Evolutionary conservation across 2,113 vertebrate genomes (phyloP), one percentile per base, ranked within the genome.

Genomic region (Eretmochelys imbricata): DNA sequence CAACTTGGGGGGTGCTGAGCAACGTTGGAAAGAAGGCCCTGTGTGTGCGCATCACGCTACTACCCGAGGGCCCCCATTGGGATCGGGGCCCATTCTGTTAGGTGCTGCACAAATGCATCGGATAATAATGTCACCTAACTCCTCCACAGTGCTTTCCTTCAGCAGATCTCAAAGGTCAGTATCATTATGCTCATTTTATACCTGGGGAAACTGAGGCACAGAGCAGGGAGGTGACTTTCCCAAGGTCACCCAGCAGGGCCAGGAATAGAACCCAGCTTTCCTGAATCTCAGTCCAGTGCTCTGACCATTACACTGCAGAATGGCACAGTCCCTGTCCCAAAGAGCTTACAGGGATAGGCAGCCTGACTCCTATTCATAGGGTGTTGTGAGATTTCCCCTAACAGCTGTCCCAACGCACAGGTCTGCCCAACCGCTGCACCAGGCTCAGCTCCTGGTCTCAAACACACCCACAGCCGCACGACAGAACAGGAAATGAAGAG

Each of bases 401-500:
- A 69, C 17, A 17, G 62, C 62, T 69, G 62, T n/a, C 62, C 62
- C 62, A 65, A 31, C 2, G 8, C 62, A 69, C 62, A 72, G 9
- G 20, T 20, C 65, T 72, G 65, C 19, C 65, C n/a, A 38, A 27
- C 6, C 7, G 5, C 22, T 16, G 75, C 38, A 48, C 22, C 25
- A 48, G 25, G 2, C 89, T 86, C 72, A 38, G 49, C 46, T 83
- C 87, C 83, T 8, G 1, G 13, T 91, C 88, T 9, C 94, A 93
- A 80, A 1, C 84, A 85, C 1, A 7, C 55, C 51, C 91, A 82
- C 10, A 25, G 8, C 4, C 93, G 42, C 85, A 22, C 24, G 5
- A 10, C 84, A 95, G 88, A 96, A 87, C 96, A 93, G 91, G 53
- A 93, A 95, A 93, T 8, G 90, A 90, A 91, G 79, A 95, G 93